phyloP scores from a whole-genome alignment of 2,797 vertebrate species.

The Babyrousa celebensis region DNA sequence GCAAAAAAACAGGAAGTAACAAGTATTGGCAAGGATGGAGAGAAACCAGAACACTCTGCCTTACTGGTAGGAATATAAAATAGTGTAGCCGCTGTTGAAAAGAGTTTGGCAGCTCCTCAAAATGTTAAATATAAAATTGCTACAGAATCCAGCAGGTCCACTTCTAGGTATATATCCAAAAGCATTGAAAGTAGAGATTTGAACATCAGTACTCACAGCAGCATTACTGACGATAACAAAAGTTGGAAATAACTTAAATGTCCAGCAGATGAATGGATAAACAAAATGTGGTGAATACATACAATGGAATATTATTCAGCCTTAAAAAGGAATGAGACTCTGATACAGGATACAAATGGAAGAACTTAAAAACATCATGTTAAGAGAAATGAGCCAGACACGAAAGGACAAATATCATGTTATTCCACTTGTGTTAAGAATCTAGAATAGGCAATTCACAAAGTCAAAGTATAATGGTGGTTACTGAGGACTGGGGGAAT shows the following conservation, averaged over 20 bases:
- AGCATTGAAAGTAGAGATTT: neutral
- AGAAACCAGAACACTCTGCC: neutral
- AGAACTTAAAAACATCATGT: neutral
- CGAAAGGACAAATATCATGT: neutral
- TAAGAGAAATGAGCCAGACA: neutral
- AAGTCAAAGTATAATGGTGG: neutral
- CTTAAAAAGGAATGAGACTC: neutral
- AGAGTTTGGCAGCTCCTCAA: neutral
- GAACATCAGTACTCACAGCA: neutral
- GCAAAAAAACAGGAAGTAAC: neutral
- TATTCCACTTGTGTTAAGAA: neutral
- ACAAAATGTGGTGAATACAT: neutral
- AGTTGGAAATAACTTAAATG: neutral
- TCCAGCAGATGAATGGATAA: neutral
- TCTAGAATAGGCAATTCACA: neutral
- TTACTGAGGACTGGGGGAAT: neutral
- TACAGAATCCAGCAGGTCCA: neutral
- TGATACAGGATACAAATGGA: neutral
- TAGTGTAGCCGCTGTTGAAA: neutral
- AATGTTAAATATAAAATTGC: conserved; percentile 7
- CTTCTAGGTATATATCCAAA: neutral
- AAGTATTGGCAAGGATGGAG: neutral
- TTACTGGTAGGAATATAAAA: neutral
- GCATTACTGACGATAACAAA: neutral
- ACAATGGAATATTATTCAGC: neutral